Conservation (phyloP, 1,140 invertebrate species). For the Tetraneura akinire region DNA sequence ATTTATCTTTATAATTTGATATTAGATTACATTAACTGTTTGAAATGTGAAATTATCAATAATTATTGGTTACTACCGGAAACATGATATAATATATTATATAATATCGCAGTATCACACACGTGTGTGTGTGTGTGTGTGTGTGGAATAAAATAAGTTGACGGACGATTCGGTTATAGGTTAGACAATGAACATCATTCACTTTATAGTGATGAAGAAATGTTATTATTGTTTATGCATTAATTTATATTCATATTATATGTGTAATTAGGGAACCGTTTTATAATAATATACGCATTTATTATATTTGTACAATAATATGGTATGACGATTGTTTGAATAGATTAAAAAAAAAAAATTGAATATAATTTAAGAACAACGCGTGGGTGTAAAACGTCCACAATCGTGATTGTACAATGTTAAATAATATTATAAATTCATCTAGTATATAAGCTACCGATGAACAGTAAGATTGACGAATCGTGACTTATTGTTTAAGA, state of each 20-base stretch:
- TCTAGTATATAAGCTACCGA: not conserved
- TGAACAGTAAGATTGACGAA: not conserved
- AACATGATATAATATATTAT: no score
- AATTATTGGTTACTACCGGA: not conserved
- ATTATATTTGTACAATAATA: not conserved
- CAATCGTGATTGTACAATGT: slow-evolving; percentile 4
- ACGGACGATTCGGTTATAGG: not conserved
- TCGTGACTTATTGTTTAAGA: slow-evolving; percentile 9
- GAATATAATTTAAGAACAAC: not conserved
- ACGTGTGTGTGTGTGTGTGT: no score
- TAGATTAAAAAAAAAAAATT: slow-evolving; percentile 6
- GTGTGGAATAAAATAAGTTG: no score
- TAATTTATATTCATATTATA: not conserved
- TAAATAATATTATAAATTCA: slow-evolving; percentile 31
- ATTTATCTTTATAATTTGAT: no score
- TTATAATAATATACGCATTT: not conserved
- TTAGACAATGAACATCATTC: not conserved
- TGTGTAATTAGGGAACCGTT: not conserved
- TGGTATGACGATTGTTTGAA: slow-evolving; percentile 18
- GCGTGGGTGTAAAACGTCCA: not conserved
- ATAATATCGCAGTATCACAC: no score
- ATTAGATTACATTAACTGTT: not conserved
- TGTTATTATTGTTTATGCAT: not conserved
- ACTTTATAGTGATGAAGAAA: slow-evolving; percentile 4
- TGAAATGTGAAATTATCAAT: not conserved